phyloP scores from a whole-genome alignment of 2,888 invertebrate genomes.

The Meta bourneti region DNA sequence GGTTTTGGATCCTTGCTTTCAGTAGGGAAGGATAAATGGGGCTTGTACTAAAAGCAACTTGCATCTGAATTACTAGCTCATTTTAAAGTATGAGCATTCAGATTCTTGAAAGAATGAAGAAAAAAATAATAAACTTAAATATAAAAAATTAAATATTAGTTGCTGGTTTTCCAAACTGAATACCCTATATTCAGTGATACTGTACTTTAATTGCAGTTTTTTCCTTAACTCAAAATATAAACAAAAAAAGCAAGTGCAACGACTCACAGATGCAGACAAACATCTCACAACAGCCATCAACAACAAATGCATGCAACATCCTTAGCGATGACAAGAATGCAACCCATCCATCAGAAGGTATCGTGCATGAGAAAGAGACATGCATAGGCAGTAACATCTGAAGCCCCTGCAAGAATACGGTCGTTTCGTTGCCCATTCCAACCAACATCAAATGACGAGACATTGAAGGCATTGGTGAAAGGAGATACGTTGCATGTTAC shows the following conservation, averaged over 20 bases:
- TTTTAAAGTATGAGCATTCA: too few relatives aligned
- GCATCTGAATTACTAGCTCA: too few relatives aligned
- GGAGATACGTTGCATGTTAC: constrained; percentile 71
- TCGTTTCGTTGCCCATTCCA: constrained; percentile 76
- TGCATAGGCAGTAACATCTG: constrained; percentile 75
- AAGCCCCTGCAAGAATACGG: constrained; percentile 72
- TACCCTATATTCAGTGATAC: too few relatives aligned
- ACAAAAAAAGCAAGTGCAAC: constrained; percentile 69
- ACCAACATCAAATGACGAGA: constrained; percentile 74
- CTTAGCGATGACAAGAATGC: constrained; percentile 41
- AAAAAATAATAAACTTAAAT: too few relatives aligned
- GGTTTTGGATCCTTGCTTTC: too few relatives aligned
- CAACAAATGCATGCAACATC: constrained; percentile 73
- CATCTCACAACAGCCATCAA: constrained; percentile 68
- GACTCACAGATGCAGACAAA: constrained; percentile 72
- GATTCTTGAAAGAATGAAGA: too few relatives aligned
- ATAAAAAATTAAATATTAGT: too few relatives aligned
- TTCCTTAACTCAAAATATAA: constrained; percentile 39
- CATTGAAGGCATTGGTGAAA: constrained; percentile 75
- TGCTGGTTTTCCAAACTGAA: too few relatives aligned
- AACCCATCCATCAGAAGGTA: constrained; percentile 28
- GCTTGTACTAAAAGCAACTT: too few relatives aligned
- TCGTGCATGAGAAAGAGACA: constrained; percentile 62
- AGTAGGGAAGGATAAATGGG: too few relatives aligned
- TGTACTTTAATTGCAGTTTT: background rate